phyloP scores from a whole-genome alignment of 53 echinoderm and acorn worm species.

The Temnopleurus reevesii region DNA sequence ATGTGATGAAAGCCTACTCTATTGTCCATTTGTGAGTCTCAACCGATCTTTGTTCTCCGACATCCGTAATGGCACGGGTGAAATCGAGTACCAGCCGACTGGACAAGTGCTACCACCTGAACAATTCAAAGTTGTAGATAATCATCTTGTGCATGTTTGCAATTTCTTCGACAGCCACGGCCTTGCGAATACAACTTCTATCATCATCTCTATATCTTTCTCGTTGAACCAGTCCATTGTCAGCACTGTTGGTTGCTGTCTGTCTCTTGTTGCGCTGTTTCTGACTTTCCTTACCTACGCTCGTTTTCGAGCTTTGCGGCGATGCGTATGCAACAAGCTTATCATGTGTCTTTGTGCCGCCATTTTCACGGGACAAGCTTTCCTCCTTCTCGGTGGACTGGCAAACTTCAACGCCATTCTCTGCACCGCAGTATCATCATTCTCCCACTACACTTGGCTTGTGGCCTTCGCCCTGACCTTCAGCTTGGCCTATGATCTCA shows the following conservation, averaged over 20 bases:
- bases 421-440: conserved; percentile 19
- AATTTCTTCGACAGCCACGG: neutral
- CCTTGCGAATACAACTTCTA: neutral
- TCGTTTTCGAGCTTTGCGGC: neutral
- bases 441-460: conserved; percentile 47
- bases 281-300: conserved; percentile 33
- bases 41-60: conserved; percentile 27
- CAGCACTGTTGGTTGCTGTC: conserved; percentile 24
- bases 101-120: neutral
- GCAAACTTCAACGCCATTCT: neutral
- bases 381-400: conserved; percentile 17
- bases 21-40: conserved; percentile 16
- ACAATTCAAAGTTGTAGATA: neutral
- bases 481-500: conserved; percentile 49
- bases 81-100: conserved; percentile 10
- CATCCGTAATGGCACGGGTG: neutral
- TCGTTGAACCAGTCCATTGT: conserved; percentile 14
- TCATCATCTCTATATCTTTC: neutral
- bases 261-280: conserved; percentile 34
- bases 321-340: conserved; percentile 44
- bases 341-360: conserved; percentile 51
- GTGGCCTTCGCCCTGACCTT: conserved; percentile 52
- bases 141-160: conserved; percentile 5
- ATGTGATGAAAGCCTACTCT: neutral
- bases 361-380: conserved; percentile 14